Percentiles rank a stretch among this genome's conserved stretches.
Evolutionary conservation across 2,888 invertebrate genomes (phyloP).

Genomic region (Ichneumoninae sp.): DNA sequence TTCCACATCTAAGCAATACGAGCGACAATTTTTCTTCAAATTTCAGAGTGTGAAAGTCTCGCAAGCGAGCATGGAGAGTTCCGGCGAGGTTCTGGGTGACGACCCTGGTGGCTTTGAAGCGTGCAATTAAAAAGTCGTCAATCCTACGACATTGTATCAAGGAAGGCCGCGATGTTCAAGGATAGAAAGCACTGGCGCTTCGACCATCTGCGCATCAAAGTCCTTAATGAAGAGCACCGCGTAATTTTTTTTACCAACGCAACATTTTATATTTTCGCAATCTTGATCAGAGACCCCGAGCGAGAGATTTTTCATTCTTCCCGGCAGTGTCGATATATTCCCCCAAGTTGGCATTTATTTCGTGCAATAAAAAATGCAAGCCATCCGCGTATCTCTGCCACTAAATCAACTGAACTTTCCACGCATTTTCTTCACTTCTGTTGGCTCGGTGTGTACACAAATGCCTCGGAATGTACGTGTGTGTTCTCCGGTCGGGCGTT

Average conservation of each 20-base stretch:
- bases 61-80: conserved; percentile 6
- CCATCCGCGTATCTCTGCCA: conserved; percentile 48
- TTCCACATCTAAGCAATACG: conserved; percentile 10
- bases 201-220: not conserved
- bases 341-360: conserved; percentile 38
- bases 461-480: not conserved
- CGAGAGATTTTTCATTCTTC: conserved; percentile 36
- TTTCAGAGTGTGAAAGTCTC: conserved; percentile 20
- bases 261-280: conserved; percentile 30
- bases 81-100: not conserved
- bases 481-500: not conserved
- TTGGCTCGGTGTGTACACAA: not conserved
- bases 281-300: not conserved
- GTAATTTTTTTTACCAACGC: not conserved
- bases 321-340: conserved; percentile 36
- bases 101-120: conserved; percentile 65
- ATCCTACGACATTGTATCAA: not conserved
- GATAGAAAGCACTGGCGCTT: not conserved
- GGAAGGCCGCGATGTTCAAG: not conserved
- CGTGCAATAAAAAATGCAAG: conserved; percentile 51
- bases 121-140: conserved; percentile 74
- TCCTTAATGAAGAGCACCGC: not conserved
- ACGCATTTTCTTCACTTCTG: conserved; percentile 55
- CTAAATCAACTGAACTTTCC: conserved; percentile 63
- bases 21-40: conserved; percentile 23